phyloP scores from a whole-genome alignment of 2,888 invertebrate genomes.

The Autographa pulchrina region DNA sequence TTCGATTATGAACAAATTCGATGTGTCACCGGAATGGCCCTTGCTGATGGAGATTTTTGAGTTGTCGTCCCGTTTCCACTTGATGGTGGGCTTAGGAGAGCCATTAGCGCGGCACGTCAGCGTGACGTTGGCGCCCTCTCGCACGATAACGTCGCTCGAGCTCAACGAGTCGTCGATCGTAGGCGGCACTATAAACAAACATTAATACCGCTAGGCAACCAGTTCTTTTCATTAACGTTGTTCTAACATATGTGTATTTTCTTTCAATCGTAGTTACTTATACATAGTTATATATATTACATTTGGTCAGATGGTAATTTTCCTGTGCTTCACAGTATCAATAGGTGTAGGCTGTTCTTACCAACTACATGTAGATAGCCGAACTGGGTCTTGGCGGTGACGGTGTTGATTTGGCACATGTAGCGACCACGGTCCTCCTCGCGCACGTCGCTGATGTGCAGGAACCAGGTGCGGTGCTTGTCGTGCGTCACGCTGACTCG shows the following conservation, averaged over 20 bases:
- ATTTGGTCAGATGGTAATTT: no score
- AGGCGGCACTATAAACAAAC: slow-evolving; percentile 94
- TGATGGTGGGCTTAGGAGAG: slow-evolving; percentile 96
- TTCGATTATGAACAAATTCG: slow-evolving; percentile 50
- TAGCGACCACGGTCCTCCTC: slow-evolving; percentile 97
- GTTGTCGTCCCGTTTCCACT: slow-evolving; percentile 97
- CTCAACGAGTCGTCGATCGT: slow-evolving; percentile 97
- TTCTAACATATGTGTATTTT: slow-evolving; percentile 17
- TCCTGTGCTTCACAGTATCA: no score
- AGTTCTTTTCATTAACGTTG: slow-evolving; percentile 25
- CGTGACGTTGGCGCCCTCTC: slow-evolving; percentile 96
- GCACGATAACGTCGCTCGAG: slow-evolving; percentile 97
- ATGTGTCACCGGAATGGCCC: slow-evolving; percentile 92
- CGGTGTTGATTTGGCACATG: slow-evolving; percentile 98
- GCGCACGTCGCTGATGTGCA: slow-evolving; percentile 97
- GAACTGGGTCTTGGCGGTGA: slow-evolving; percentile 97
- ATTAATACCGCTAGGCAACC: slow-evolving; percentile 60
- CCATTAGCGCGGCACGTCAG: slow-evolving; percentile 97
- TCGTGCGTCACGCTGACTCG: slow-evolving; percentile 97
- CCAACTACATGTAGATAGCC: slow-evolving; percentile 98
- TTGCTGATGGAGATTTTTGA: slow-evolving; percentile 96
- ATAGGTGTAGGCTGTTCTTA: slow-evolving; percentile 81
- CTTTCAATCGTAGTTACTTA: neutral
- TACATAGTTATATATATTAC: neutral
- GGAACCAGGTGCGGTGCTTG: slow-evolving; percentile 97